phyloP scores from a whole-genome alignment of 2,797 vertebrate species.

The Lerista edwardsae region DNA sequence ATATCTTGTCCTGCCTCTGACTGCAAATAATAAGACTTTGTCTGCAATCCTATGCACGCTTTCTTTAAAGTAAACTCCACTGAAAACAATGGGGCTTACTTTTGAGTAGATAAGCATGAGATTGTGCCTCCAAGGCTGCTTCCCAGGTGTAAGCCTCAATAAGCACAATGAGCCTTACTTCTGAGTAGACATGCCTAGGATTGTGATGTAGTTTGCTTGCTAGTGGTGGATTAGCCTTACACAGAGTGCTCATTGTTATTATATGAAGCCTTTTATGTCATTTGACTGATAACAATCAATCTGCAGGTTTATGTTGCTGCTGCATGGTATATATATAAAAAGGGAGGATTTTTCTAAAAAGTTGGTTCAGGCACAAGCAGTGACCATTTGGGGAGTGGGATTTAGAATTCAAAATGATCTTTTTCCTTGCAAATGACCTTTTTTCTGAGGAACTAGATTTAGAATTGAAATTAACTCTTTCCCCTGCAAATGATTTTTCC shows the following conservation, averaged over 20 bases:
- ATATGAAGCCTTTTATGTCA: not conserved
- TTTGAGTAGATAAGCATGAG: too few species aligned
- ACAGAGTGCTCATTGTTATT: not conserved
- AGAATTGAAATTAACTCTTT: slow-evolving; percentile 64
- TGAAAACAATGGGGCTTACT: too few species aligned
- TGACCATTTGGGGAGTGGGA: slow-evolving; percentile 43
- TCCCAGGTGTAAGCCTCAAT: too few species aligned
- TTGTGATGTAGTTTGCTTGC: not conserved
- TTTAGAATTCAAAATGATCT: slow-evolving; percentile 42
- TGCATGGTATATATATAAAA: not conserved
- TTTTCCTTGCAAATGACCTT: slow-evolving; percentile 28
- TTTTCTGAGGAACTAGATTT: slow-evolving; percentile 61
- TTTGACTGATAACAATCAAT: not conserved
- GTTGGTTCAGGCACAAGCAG: slow-evolving; percentile 46
- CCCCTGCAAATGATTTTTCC: slow-evolving; percentile 58
- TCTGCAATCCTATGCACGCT: too few species aligned
- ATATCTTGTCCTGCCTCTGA: not conserved
- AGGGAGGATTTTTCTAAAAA: not conserved
- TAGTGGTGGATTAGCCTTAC: not conserved
- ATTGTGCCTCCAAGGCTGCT: slow-evolving; percentile 1
- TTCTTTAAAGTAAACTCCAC: too few species aligned
- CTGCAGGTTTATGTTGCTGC: slow-evolving; percentile 3
- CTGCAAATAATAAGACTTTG: not conserved
- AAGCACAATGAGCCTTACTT: too few species aligned
- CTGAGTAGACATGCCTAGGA: too few species aligned